Evolutionary conservation across 2,888 invertebrate genomes (phyloP).

Genomic region (Eupithecia subfuscata): DNA sequence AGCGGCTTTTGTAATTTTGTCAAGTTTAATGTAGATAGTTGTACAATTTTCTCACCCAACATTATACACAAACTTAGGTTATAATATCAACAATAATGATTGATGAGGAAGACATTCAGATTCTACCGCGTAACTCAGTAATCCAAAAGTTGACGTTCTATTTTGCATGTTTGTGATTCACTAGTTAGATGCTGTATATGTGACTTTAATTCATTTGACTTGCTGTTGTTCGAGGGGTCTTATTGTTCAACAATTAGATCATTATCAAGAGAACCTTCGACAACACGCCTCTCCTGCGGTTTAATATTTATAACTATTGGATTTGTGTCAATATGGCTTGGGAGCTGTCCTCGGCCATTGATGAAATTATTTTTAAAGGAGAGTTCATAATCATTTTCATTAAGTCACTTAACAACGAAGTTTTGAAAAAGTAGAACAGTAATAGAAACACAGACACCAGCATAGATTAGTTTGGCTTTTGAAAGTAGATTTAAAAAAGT

Average conservation of each 20-base stretch:
- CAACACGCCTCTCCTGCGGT: slow-evolving; percentile 57
- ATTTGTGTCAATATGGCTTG: slow-evolving; percentile 48
- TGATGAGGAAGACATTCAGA: slow-evolving; percentile 18
- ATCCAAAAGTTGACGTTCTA: slow-evolving; percentile 68
- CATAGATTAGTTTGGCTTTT: slow-evolving; percentile 38
- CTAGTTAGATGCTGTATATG: slow-evolving; percentile 50
- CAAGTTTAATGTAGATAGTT: slow-evolving; percentile 9
- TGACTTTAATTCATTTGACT: slow-evolving; percentile 82
- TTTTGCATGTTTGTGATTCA: slow-evolving; percentile 54
- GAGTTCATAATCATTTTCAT: slow-evolving; percentile 35
- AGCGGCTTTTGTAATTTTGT: slow-evolving; percentile 49
- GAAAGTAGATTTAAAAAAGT: slow-evolving; percentile 39
- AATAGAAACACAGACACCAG: slow-evolving; percentile 31
- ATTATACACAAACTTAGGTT: slow-evolving; percentile 27
- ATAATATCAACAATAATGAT: not conserved
- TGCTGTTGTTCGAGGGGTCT: slow-evolving; percentile 77
- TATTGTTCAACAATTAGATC: slow-evolving; percentile 58
- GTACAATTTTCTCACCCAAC: slow-evolving; percentile 18
- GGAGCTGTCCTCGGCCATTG: slow-evolving; percentile 35
- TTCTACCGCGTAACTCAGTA: slow-evolving; percentile 29
- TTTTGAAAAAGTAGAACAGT: slow-evolving; percentile 18
- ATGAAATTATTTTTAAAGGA: slow-evolving; percentile 38
- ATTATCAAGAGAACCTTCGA: slow-evolving; percentile 71
- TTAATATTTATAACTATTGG: slow-evolving; percentile 42
- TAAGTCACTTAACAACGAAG: slow-evolving; percentile 26